Conservation (phyloP, 2,888 invertebrate genomes). For the Rhaphigaster nebulosa region DNA sequence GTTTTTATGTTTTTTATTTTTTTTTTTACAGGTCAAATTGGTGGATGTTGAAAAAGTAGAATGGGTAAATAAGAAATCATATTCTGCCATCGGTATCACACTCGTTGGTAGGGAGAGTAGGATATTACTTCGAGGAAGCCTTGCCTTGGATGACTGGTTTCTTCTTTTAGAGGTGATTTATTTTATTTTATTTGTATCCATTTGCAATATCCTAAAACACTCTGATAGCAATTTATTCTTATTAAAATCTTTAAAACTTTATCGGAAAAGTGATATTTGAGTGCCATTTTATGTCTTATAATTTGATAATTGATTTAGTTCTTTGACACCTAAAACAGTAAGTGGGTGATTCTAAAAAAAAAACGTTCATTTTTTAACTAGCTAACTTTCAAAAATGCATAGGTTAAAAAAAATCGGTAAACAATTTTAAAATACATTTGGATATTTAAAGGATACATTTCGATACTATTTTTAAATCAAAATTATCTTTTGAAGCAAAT, state of each 20-base stretch:
- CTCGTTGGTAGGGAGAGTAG: slow-evolving; percentile 69
- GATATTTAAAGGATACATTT: too few relatives aligned
- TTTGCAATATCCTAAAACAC: not conserved
- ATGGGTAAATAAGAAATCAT: slow-evolving; percentile 77
- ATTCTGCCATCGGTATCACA: slow-evolving; percentile 74
- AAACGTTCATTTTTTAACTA: too few relatives aligned
- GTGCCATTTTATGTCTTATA: not conserved
- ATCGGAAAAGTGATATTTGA: not conserved
- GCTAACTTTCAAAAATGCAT: too few relatives aligned
- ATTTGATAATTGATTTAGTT: too few relatives aligned
- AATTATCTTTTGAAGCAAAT: too few relatives aligned
- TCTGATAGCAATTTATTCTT: not conserved
- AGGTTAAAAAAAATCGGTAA: too few relatives aligned
- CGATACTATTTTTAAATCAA: too few relatives aligned
- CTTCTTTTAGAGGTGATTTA: slow-evolving; percentile 73
- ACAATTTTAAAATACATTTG: too few relatives aligned
- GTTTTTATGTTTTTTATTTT: not conserved
- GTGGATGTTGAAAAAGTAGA: slow-evolving; percentile 77
- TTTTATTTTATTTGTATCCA: not conserved
- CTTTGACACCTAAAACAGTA: too few relatives aligned
- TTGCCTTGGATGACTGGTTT: slow-evolving; percentile 77
- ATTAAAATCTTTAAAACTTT: not conserved
- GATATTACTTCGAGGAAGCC: slow-evolving; percentile 70
- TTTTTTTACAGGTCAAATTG: slow-evolving; percentile 72
- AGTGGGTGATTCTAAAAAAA: too few relatives aligned